Conservation (phyloP, 2,888 invertebrate species). For the Venusia cambrica region DNA sequence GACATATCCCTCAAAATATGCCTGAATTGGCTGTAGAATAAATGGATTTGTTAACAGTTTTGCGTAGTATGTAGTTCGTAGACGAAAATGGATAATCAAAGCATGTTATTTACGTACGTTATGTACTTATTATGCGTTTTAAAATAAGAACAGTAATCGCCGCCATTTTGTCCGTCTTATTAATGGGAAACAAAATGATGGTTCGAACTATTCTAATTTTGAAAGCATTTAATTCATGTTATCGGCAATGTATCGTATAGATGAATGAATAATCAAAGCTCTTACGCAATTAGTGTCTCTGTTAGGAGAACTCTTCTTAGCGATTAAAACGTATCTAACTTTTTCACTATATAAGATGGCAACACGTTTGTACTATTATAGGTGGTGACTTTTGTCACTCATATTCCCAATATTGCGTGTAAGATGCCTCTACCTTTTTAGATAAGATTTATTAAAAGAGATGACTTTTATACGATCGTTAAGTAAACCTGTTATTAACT, state of each 20-base stretch:
- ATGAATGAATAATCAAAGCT: constrained; percentile 59
- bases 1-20: constrained; percentile 58
- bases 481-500: constrained; percentile 77
- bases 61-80: constrained; percentile 70
- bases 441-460: constrained; percentile 78
- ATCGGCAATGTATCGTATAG: constrained; percentile 71
- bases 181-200: constrained; percentile 1
- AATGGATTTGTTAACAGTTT: constrained; percentile 67
- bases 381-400: constrained; percentile 51
- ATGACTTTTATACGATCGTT: constrained; percentile 80
- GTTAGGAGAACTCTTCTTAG: constrained; percentile 46
- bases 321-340: constrained; percentile 61
- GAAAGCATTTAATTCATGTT: constrained; percentile 49
- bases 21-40: constrained; percentile 64
- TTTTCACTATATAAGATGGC: constrained; percentile 63
- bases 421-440: constrained; percentile 72
- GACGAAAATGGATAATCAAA: constrained; percentile 51
- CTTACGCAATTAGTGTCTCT: constrained; percentile 58
- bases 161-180: constrained; percentile 3
- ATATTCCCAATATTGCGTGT: constrained; percentile 47
- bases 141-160: constrained; percentile 6
- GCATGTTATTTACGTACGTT: constrained; percentile 66
- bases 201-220: constrained; percentile 3
- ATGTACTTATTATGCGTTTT: constrained; percentile 53
- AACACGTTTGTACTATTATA: constrained; percentile 56